phyloP scores from a whole-genome alignment of 2,113 vertebrate species.

The Chamaetylas fuelleborni region DNA sequence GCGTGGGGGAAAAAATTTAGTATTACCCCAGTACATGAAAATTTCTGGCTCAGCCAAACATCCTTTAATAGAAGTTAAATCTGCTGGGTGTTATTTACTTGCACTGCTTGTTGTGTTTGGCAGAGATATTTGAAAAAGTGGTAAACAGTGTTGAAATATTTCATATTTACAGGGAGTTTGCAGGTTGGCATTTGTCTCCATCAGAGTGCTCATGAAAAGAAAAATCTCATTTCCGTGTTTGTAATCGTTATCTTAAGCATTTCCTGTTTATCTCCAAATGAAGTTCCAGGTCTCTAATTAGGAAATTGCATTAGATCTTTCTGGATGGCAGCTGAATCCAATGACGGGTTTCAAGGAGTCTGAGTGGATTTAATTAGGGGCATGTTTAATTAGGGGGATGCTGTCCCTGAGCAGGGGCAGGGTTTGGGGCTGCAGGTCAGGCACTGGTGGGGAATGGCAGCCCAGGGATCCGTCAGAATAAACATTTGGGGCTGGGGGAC shows the following conservation, averaged over 20 bases:
- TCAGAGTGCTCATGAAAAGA: not conserved
- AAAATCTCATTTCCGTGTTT: not conserved
- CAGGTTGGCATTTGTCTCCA: not conserved
- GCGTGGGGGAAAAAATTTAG: fast-evolving
- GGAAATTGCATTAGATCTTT: not conserved
- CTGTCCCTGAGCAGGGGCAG: not conserved
- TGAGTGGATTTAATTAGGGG: not conserved
- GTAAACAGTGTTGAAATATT: not conserved
- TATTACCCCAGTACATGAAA: not conserved
- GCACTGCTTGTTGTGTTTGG: not conserved
- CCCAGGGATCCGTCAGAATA: fast-evolving
- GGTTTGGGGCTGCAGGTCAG: not conserved
- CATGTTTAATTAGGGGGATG: not conserved
- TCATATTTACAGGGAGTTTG: not conserved
- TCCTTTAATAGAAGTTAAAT: not conserved
- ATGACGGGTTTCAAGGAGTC: not conserved
- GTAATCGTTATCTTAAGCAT: not conserved
- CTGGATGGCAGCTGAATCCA: not conserved
- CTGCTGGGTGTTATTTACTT: not conserved
- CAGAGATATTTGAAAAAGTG: not conserved
- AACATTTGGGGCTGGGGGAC: not conserved
- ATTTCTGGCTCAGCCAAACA: not conserved
- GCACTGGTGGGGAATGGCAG: fast-evolving
- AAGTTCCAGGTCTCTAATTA: slow-evolving; percentile 6
- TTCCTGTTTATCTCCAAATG: slow-evolving; percentile 51